These are phyloP conservation scores for Amphimallon solstitiale DNA, from an alignment of 2,888 invertebrate genomes.

Conservation along the genomic window DNA sequence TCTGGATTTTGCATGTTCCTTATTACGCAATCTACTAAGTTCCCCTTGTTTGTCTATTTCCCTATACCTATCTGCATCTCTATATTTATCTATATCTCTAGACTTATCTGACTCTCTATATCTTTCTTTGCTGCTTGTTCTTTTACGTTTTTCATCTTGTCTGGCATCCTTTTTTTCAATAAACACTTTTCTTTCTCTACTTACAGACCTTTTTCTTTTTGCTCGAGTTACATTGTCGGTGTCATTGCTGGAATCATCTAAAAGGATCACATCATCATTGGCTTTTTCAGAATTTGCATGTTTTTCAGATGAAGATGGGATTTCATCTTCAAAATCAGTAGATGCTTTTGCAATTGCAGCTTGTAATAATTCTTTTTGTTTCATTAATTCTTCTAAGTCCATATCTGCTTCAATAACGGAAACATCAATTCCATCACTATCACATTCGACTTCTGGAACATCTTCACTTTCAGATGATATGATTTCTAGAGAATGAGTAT, in stretches of 20 bases:
- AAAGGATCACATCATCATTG: constrained; percentile 70
- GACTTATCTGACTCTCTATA: constrained; percentile 45
- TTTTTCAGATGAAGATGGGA: constrained; percentile 51
- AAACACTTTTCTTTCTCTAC: constrained; percentile 60
- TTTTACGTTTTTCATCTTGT: constrained; percentile 46
- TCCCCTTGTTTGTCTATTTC: constrained; percentile 52
- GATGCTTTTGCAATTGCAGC: constrained; percentile 81
- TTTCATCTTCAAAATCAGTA: constrained; percentile 66
- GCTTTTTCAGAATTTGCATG: constrained; percentile 60
- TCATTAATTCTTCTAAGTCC: constrained; percentile 89
- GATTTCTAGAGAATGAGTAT: constrained; percentile 66
- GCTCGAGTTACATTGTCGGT: constrained; percentile 56
- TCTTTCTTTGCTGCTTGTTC: constrained; percentile 41
- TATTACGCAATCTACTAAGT: constrained; percentile 42
- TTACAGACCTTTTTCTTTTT: constrained; percentile 60
- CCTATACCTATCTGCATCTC: constrained; percentile 47
- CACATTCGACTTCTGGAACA: constrained; percentile 71
- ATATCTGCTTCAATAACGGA: constrained; percentile 85
- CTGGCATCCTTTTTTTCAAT: constrained; percentile 55
- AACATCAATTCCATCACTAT: constrained; percentile 76
- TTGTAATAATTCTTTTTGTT: constrained; percentile 85
- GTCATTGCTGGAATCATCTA: constrained; percentile 74
- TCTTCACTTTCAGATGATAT: constrained; percentile 77
- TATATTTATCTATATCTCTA: constrained; percentile 48
- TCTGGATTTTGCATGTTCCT: constrained; percentile 48